A percentile compares a stretch with the other conserved stretches of the same genome.
Conservation (phyloP, 1,140 invertebrate species). For the Lycorma delicatula region DNA sequence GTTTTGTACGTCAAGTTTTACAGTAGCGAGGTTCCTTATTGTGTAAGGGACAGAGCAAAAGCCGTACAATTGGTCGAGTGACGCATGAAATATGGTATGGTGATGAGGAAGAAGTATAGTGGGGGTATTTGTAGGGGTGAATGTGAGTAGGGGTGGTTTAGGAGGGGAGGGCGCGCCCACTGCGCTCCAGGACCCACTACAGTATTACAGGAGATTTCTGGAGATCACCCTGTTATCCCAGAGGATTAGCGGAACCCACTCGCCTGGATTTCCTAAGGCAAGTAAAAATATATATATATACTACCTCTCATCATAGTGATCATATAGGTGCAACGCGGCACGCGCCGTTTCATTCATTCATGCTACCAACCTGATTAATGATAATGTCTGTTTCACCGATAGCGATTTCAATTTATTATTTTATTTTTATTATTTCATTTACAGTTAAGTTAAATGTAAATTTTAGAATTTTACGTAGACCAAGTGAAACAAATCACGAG, state of each 20-base stretch:
- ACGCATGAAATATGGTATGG: conserved; percentile 1
- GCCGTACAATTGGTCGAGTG: conserved; percentile 2
- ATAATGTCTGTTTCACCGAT: not conserved
- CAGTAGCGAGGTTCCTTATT: no score
- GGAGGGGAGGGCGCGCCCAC: not conserved
- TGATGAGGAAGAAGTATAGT: no score
- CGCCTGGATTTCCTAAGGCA: conserved; percentile 2
- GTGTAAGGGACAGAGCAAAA: no score
- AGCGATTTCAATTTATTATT: not conserved
- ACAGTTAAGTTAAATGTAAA: no score
- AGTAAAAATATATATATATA: conserved; percentile 6
- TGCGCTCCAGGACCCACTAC: not conserved
- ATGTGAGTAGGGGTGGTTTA: not conserved
- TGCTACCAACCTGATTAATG: not conserved
- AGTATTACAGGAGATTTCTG: conserved; percentile 7
- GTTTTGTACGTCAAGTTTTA: no score
- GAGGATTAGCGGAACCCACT: conserved; percentile 1
- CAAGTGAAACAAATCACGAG: no score
- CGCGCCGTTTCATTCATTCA: not conserved
- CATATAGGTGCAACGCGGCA: not conserved
- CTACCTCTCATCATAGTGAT: not conserved
- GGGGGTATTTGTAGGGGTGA: not conserved
- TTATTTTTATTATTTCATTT: no score
- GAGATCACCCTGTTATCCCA: not conserved
- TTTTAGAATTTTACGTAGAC: no score